Conservation (phyloP, 2,888 invertebrate genomes). For the Euplagia quadripunctaria region DNA sequence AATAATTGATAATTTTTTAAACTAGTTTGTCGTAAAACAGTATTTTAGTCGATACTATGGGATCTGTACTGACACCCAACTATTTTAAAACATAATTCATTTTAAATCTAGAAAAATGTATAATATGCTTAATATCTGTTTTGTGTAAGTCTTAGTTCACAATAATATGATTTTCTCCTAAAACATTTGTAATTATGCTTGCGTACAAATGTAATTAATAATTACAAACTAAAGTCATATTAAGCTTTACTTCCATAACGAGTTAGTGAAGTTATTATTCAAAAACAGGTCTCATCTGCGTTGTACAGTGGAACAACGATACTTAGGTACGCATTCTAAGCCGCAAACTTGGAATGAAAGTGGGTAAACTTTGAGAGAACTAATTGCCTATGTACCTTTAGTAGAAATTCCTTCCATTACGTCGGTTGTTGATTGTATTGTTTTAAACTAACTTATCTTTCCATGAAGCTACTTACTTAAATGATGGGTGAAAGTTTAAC, state of each 20-base stretch:
- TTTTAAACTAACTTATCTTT: conserved; percentile 46
- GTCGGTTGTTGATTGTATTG: conserved; percentile 50
- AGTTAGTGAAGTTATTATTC: conserved; percentile 17
- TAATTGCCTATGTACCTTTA: conserved; percentile 51
- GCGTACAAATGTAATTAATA: neutral
- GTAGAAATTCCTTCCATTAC: conserved; percentile 49
- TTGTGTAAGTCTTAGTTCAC: too few relatives aligned
- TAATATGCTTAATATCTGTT: too few relatives aligned
- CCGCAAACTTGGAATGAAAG: conserved; percentile 40
- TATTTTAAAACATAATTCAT: neutral
- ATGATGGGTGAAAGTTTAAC: conserved; percentile 25
- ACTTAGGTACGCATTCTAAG: conserved; percentile 38
- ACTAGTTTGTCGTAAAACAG: too few relatives aligned
- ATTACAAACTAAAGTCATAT: neutral
- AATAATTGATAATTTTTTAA: too few relatives aligned
- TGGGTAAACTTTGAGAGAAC: conserved; percentile 47
- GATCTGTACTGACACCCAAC: too few relatives aligned
- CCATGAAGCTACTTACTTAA: conserved; percentile 26
- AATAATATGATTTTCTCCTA: too few relatives aligned
- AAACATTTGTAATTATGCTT: neutral
- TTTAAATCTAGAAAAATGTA: neutral
- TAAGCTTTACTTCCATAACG: neutral
- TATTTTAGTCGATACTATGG: too few relatives aligned
- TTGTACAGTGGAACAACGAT: conserved; percentile 40
- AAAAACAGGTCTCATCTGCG: conserved; percentile 43